Evolutionary conservation across 2,888 invertebrate species (phyloP), one percentile per base, ranked within the genome.

Genomic region (Macroteleia sp.): DNA sequence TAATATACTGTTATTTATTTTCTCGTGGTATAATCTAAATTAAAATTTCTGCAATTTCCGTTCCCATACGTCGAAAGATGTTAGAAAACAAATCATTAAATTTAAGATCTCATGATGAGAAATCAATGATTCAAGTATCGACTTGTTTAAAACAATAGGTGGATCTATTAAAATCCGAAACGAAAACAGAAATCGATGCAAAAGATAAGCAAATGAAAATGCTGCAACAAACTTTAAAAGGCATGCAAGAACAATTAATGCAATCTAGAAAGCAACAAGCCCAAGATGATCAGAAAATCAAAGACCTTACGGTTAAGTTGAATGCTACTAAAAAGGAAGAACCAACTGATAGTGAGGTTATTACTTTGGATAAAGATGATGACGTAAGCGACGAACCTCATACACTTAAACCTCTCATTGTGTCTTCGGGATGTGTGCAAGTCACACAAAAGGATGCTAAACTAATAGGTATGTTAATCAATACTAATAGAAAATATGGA

Each of bases 171-270:
- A 96, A 97, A 88, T 94, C 95, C 20, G 98, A 98, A 87, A 93
- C 95, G 44, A 94, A 95, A 88, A 93, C 94, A 62, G 96, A 96
- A 85, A 92, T 96, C 82, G 96, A 97, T 74, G 94, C 95, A 73
- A 97, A 97, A 89, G 97, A 97, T 16, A 96, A 96, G 85, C 97
- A 97, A 91, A 94, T 97, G 81, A 95, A 95, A 90, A 92, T 94
- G 88, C 87, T 95, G 39, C 95, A 95, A 87, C 94, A 95, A 86
- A 95, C 94, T 0, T 84, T 94, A 28, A 93, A 94, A 81, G 93
- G 93, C 6, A 93, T 94, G 93, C 94, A 94, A 70, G 93, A 94
- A 78, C 94, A 94, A 81, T 87, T 96, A 17, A 89, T 93, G 82
- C 94, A 94, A 41, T 92, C 93, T 0, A 93, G 92, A 83, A 92